These are phyloP conservation scores for Archocentrus centrarchus DNA, from an alignment of 2,113 vertebrate genomes.

Conservation along the genomic window DNA sequence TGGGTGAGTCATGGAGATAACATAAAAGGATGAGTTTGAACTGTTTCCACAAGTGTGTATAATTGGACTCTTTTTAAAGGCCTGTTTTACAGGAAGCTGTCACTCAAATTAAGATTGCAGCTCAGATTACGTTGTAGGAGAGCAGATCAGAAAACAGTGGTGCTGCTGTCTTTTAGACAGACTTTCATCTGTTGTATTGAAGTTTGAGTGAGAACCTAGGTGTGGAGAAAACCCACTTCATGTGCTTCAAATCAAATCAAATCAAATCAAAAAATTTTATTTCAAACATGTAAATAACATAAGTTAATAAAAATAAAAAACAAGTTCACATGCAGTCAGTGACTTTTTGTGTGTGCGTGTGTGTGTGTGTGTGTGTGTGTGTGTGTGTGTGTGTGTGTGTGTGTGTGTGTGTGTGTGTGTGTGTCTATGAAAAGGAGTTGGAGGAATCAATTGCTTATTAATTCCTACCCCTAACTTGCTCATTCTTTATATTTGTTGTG, in stretches of 20 bases:
- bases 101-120: slow-evolving; percentile 1
- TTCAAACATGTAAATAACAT: no score
- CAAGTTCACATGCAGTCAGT: no score
- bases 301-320: no score
- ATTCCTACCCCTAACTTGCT: no score
- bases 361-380: no score
- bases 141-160: neutral
- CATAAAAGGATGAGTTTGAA: slow-evolving; percentile 11
- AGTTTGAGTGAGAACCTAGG: neutral
- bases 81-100: neutral
- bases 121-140: neutral
- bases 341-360: no score
- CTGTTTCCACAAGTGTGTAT: neutral
- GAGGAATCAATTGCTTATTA: no score
- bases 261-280: no score
- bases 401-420: no score
- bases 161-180: neutral
- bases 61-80: neutral
- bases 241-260: neutral
- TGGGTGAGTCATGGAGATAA: neutral
- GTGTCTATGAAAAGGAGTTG: no score
- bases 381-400: no score
- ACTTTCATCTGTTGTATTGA: neutral
- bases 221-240: neutral
- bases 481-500: no score